phyloP scores from a whole-genome alignment of 2,113 vertebrate species.

The Gnathonemus echidnorhynchus region DNA sequence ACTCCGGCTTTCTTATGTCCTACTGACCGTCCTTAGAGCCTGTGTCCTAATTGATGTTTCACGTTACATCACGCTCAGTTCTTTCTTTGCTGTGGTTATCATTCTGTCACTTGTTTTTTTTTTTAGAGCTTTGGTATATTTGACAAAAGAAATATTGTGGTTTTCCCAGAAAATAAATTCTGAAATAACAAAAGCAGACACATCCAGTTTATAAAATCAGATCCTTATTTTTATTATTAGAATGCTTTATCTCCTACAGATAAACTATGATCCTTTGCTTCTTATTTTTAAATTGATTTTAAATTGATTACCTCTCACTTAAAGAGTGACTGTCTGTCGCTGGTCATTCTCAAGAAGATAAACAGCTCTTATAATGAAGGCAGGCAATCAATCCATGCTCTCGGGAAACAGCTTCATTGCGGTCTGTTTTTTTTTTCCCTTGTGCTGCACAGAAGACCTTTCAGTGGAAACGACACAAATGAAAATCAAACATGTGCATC shows the following conservation, averaged over 20 bases:
- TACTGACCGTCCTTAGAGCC: not conserved
- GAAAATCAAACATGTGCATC: not conserved
- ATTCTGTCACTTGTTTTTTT: not conserved
- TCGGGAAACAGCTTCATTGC: slow-evolving; percentile 12
- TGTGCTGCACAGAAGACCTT: not conserved
- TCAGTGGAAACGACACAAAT: not conserved
- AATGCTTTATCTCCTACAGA: not conserved
- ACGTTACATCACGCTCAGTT: not conserved
- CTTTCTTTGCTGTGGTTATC: not conserved
- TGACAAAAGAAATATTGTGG: not conserved
- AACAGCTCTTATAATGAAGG: slow-evolving; percentile 6
- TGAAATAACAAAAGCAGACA: not conserved
- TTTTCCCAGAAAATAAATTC: not conserved
- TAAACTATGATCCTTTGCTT: not conserved
- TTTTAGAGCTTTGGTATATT: not conserved
- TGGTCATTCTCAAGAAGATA: not conserved
- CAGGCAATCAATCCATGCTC: not conserved
- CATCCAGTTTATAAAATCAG: not conserved
- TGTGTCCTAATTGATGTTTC: not conserved
- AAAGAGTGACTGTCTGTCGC: slow-evolving; percentile 4
- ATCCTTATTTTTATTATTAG: not conserved
- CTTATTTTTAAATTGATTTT: not conserved
- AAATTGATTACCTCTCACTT: not conserved
- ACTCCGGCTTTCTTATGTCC: not conserved
- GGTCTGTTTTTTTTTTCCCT: not conserved